Evolutionary conservation across 2,888 invertebrate species (phyloP), one percentile per base, ranked within the genome.

Genomic region (Magallana nippona): DNA sequence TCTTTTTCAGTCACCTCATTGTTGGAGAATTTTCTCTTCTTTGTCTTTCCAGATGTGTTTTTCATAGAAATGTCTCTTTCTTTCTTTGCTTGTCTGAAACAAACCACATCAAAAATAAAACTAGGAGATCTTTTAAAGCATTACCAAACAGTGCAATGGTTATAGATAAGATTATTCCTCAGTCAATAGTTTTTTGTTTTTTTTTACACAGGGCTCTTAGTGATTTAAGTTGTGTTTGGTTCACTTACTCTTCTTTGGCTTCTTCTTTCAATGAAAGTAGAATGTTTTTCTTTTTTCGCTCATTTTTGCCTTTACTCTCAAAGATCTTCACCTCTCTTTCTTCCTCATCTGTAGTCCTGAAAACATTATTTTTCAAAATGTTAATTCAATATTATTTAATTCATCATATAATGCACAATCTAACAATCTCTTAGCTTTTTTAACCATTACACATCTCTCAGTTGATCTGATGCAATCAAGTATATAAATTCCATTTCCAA

Each of bases 301-400:
- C 94, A 94, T 98, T 97, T 55, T 95, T 95, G 0, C 96, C 96
- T 93, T 97, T 98, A 89, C 96, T 95, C 88, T 95, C 94, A 94
- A 96, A 99, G 0, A 96, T 96, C 85, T 96, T 96, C 15, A 96
- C 96, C 86, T 99, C 98, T 83, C 96, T 96, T 87, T 95, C 95
- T 94, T 99, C 99, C 17, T 96, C 96, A 83, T 96, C 95, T 8
- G 96, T 96, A 0, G 97, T 96, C 56, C 94, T 93, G 89, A 90
- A 86, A 71, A 27, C 22, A 27, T 15, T 27, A 32, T 27, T 63
- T 8, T 60, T 17, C 2, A 17, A 8, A n/a, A 60, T n/a, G n/a
- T n/a, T 60, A n/a, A 60, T 8, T 44, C 44, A 5, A 44, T 44
- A 8, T 44, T 0, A 44, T 44, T 44, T 5, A 44, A 3, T 44